phyloP scores from a whole-genome alignment of 2,797 vertebrate genomes.

The Eulemur mongoz region DNA sequence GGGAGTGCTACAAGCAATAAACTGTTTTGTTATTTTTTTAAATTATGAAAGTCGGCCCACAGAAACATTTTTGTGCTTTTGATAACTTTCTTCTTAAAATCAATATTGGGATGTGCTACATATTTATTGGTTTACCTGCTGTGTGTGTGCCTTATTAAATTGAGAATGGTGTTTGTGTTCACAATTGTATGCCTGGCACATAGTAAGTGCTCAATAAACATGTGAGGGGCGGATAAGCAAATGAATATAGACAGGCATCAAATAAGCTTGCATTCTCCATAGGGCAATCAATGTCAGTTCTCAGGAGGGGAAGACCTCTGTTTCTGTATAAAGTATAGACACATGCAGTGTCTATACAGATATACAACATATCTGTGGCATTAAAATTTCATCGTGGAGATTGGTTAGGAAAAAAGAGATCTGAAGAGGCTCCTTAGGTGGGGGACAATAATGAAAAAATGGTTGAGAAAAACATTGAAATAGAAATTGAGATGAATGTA shows the following conservation, averaged over 20 bases:
- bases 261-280: rapidly evolving
- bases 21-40: not conserved
- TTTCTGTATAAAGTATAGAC: not conserved
- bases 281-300: not conserved
- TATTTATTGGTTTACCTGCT: not conserved
- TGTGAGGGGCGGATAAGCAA: too few species aligned
- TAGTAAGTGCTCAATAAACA: not conserved
- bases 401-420: not conserved
- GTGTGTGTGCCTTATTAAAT: not conserved
- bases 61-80: not conserved
- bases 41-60: not conserved
- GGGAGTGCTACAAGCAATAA: not conserved
- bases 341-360: not conserved
- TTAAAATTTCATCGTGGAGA: not conserved
- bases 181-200: too few species aligned
- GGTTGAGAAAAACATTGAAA: not conserved
- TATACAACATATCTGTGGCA: rapidly evolving
- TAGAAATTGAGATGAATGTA: not conserved
- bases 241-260: rapidly evolving
- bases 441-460: not conserved
- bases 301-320: rapidly evolving
- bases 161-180: not conserved
- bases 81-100: not conserved
- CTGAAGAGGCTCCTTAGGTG: not conserved
- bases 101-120: not conserved